Base-by-base conservation (phyloP, 1,140 invertebrate species). In the Hycleus cichorii region DNA sequence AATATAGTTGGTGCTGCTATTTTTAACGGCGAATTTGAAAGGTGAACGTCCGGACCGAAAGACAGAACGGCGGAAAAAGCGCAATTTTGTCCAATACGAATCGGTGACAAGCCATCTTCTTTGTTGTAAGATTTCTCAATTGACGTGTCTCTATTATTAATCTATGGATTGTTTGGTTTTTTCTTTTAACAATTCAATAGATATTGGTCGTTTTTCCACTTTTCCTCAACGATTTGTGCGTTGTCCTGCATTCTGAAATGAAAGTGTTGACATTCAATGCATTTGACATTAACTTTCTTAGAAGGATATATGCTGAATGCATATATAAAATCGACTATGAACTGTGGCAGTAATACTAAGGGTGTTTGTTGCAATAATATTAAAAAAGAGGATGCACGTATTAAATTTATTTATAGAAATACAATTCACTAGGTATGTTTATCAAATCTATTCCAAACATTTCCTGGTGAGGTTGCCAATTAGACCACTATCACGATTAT, bases 401-500 rank as follows among this genome's bases (percentile, higher is more conserved):
- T 49, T 32, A 45, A 26, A 12, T 40, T 53, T 53, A 53, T 53
- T 53, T 53, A 46, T 53, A 53, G 54, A 56, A 56, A 42, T 27
- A 39, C 52, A 48, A 47, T 49, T 48, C 57, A 46, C 12, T 48
- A 47, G 47, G 51, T 53, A 43, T 54, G 58, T 32, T 32, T 32
- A 32, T 32, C 32, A 32, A 32, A 32, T 53, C 59, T 55, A 59
- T 56, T 60, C 49, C 45, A 62, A 59, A 51, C 54, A 60, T 64
- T 68, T 65, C 66, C 61, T 64, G 56, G 64, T 66, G 59, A 43
- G 42, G 53, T 62, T 66, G 64, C 66, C 64, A 68, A 64, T 68
- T 68, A 64, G 64, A 66, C 60, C 64, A 66, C 48, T 66, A 63
- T 64, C 64, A 68, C 63, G 61, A 62, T 64, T 58, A 63, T 60